phyloP scores from a whole-genome alignment of 2,113 vertebrate genomes.

The Toxostoma redivivum region DNA sequence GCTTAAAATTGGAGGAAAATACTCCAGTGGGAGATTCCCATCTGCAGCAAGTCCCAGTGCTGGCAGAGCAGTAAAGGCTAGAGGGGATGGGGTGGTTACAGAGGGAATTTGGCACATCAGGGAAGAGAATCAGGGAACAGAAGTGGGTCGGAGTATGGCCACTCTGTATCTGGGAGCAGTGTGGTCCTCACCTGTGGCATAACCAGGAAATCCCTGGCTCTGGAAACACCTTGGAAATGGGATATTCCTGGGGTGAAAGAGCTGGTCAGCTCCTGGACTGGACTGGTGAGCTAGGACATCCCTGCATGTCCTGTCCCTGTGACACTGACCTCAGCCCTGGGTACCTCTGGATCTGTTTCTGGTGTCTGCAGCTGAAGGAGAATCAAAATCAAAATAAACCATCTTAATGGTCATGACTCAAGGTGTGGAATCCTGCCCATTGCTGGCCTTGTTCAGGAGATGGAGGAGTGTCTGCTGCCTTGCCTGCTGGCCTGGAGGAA shows the following conservation, averaged over 20 bases:
- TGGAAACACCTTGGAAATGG: background rate
- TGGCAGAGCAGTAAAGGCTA: background rate
- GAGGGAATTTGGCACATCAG: fast-evolving
- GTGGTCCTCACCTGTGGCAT: fast-evolving
- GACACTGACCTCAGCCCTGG: background rate
- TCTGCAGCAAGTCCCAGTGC: background rate
- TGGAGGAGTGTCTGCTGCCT: background rate
- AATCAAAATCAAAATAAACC: background rate
- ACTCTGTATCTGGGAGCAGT: fast-evolving
- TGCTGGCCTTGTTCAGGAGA: background rate
- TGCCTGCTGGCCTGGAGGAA: background rate
- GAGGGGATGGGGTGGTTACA: background rate
- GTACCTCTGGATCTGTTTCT: background rate
- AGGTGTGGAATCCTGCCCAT: background rate
- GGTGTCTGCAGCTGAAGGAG: background rate
- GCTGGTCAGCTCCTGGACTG: background rate
- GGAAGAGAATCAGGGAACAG: background rate
- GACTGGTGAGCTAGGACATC: background rate
- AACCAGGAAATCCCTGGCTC: background rate
- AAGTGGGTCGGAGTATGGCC: background rate
- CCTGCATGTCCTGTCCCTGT: background rate
- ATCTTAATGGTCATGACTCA: background rate
- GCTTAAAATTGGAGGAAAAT: background rate
- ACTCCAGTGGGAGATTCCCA: background rate
- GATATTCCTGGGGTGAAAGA: background rate